Evolutionary conservation across 2,797 vertebrate genomes (phyloP), one percentile per base, ranked within the genome.

Genomic region (Valencia hispanica): DNA sequence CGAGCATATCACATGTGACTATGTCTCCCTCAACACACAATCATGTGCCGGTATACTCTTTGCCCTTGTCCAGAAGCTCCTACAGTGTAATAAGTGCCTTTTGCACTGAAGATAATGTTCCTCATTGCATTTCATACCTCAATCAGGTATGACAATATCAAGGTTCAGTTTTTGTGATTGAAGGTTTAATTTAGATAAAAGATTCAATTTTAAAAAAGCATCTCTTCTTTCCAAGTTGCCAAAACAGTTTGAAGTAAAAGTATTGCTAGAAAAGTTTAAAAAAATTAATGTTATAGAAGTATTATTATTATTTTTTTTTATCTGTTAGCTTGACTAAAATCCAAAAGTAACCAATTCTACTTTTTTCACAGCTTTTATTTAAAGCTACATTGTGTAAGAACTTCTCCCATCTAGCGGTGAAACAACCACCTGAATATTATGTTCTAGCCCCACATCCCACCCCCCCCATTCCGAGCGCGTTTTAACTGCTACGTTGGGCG

Each of bases 61-160:
- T 96, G 89, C 94, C 94, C 84, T 92, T 94, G 72, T 93, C 94
- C 87, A 96, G 94, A 95, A 94, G 84, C 82, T 94, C 92, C 79
- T 96, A 96, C 86, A 95, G 84, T 87, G 88, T 96, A 87, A 92
- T 95, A 77, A 96, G 95, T 94, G 96, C 95, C 92, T 99, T 99
- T 88, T 99, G 98, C 94, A 98, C 97, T 47, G 97, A 98, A 88
- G 96, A 97, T 55, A 99, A 98, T 90, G 87, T 97, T 86, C 94
- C 95, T 59, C 96, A 97, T 72, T 97, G 97, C 85, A 91, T 98
- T 87, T 92, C 95, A 5, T 98, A 99, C 93, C 96, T 99, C 82
- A 95, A 97, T 86, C 96, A 96, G 97, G 98, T 98, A 96, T 86
- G 88, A 5, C 68, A 77, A 59, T 68, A 14, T 2, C 3, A 15